Conservation (phyloP, 2,888 invertebrate species). For the Polylopha cassiicola region DNA sequence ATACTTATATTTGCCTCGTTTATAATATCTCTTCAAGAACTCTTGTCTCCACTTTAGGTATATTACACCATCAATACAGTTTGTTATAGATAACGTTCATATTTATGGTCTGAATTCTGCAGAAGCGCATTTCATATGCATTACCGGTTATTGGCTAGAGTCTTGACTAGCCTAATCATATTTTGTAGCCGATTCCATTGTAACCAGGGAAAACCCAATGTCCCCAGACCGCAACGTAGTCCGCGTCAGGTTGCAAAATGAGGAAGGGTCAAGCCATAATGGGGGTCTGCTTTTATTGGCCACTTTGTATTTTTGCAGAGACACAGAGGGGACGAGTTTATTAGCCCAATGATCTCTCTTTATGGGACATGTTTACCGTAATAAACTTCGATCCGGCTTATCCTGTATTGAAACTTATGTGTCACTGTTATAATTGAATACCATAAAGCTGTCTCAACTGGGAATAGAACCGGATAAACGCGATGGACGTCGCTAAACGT, state of each 20-base stretch:
- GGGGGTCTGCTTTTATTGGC: slow-evolving; percentile 43
- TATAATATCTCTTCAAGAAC: no score
- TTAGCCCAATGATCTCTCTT: slow-evolving; percentile 57
- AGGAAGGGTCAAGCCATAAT: slow-evolving; percentile 43
- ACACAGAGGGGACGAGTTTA: slow-evolving; percentile 49
- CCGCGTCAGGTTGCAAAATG: slow-evolving; percentile 25
- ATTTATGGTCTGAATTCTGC: no score
- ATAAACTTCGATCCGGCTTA: slow-evolving; percentile 37
- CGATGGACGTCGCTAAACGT: slow-evolving; percentile 2
- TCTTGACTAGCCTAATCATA: no score
- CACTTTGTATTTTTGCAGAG: slow-evolving; percentile 46
- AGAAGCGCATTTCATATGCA: no score
- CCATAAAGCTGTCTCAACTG: neutral
- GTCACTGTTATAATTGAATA: slow-evolving; percentile 18
- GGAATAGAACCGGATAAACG: neutral
- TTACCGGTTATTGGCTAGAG: no score
- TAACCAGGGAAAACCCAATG: no score
- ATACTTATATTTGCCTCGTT: no score
- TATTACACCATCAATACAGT: no score
- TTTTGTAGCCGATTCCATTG: no score
- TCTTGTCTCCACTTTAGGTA: no score
- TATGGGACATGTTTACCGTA: slow-evolving; percentile 58
- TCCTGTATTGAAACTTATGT: slow-evolving; percentile 14
- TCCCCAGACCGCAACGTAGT: slow-evolving; percentile 19
- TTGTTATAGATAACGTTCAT: no score